Percentiles rank a stretch among this genome's conserved stretches.
These are phyloP conservation scores for Oxyruncus cristatus DNA, from an alignment of 2,113 vertebrate species.

Conservation along the genomic window DNA sequence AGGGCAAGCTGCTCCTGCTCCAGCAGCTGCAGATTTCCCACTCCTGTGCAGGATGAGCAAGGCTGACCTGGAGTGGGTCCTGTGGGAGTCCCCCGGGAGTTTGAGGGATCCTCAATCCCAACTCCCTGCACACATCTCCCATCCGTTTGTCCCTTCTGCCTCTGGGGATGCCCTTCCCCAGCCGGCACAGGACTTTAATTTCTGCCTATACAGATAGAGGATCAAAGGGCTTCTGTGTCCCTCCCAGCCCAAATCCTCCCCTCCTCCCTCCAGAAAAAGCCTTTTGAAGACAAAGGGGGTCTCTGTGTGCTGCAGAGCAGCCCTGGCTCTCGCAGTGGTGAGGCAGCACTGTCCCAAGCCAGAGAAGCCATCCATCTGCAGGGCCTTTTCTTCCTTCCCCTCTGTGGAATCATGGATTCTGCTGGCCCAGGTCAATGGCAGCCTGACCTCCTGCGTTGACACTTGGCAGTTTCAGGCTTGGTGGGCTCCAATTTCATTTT, in stretches of 20 bases:
- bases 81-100: not conserved
- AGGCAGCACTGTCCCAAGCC: not conserved
- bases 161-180: not conserved
- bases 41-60: not conserved
- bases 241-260: not conserved
- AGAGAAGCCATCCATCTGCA: fast-evolving
- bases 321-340: not conserved
- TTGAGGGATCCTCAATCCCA: not conserved
- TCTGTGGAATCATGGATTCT: not conserved
- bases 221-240: not conserved
- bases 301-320: not conserved
- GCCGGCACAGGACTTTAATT: not conserved
- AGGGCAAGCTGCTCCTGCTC: not conserved
- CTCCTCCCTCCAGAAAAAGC: not conserved
- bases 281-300: not conserved
- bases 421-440: not conserved
- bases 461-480: not conserved
- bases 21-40: not conserved
- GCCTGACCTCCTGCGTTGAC: fast-evolving
- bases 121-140: not conserved
- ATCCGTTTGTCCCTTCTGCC: not conserved
- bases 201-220: not conserved
- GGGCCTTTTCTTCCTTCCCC: not conserved
- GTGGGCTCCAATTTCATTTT: not conserved
- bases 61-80: not conserved